A percentile compares a stretch with the other conserved stretches of the same genome.
Evolutionary conservation across 2,797 vertebrate genomes (phyloP).

Genomic region (Avahi laniger): DNA sequence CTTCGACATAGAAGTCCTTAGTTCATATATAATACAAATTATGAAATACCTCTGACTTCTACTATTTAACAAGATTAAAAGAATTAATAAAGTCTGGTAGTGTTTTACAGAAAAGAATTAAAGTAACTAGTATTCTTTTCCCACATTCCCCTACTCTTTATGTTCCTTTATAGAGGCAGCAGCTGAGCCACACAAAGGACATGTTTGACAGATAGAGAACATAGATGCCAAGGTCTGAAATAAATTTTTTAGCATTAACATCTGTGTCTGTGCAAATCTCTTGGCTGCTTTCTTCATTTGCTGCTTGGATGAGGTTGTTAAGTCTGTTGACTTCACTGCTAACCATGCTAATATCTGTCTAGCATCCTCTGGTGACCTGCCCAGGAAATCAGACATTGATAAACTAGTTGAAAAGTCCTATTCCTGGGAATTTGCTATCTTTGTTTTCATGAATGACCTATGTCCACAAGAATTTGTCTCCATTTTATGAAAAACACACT

Average conservation of each 20-base stretch:
- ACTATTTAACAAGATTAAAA: not conserved
- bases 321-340: slow-evolving; percentile 57
- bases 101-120: not conserved
- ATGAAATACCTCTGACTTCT: not conserved
- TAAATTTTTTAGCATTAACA: slow-evolving; percentile 84
- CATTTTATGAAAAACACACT: slow-evolving; percentile 51
- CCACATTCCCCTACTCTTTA: not conserved
- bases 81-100: not conserved
- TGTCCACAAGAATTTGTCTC: slow-evolving; percentile 38
- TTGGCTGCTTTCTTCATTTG: slow-evolving; percentile 78
- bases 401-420: slow-evolving; percentile 45
- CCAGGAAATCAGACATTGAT: slow-evolving; percentile 67
- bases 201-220: slow-evolving; percentile 75
- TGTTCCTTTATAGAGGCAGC: not conserved
- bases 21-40: not conserved
- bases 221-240: slow-evolving; percentile 76
- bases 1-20: not conserved
- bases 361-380: slow-evolving; percentile 57
- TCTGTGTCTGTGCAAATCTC: slow-evolving; percentile 82
- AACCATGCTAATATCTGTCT: slow-evolving; percentile 63
- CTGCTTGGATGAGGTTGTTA: slow-evolving; percentile 64
- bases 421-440: not conserved
- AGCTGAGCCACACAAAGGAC: slow-evolving; percentile 70
- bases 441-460: slow-evolving; percentile 52
- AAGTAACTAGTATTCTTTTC: not conserved